Base-by-base conservation (phyloP, 2,113 vertebrate species). In the Danionella cerebrum region DNA sequence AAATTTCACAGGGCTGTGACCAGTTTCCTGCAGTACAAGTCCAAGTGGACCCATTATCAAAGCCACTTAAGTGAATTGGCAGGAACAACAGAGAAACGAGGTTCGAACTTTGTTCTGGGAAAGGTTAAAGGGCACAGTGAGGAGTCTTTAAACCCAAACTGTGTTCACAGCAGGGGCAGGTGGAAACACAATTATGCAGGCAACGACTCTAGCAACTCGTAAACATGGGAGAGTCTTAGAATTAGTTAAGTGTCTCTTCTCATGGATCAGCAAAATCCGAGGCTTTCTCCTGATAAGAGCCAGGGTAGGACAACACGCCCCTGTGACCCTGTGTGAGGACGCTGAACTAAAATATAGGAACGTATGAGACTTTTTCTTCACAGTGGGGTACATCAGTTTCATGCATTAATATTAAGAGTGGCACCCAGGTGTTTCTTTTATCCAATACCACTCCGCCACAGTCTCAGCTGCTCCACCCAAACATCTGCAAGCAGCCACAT, bases 371-470 rank as follows among this genome's bases (percentile, higher is more conserved):
- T n/a, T n/a, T n/a, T n/a, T n/a, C n/a, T n/a, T n/a, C n/a, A n/a
- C n/a, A n/a, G n/a, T n/a, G n/a, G n/a, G n/a, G n/a, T n/a, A n/a
- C n/a, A n/a, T n/a, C n/a, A n/a, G n/a, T n/a, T n/a, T n/a, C n/a
- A n/a, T n/a, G n/a, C n/a, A n/a, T n/a, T n/a, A n/a, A n/a, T n/a
- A n/a, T n/a, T n/a, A n/a, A n/a, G 14, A 63, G 63, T 44, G 45
- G 24, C 36, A 67, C 57, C 50, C 65, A 74, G 59, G 69, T 51
- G 67, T 48, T 75, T 69, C 58, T 58, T 36, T 76, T 62, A 76
- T 74, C 67, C 59, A 67, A 73, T 78, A 76, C 62, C 18, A n/a
- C 53, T 22, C 9, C 19, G 53, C 24, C 42, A 57, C 59, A 50
- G 60, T 70, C 66, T 73, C 58, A 18, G 50, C 69, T 60, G 47